phyloP scores from a whole-genome alignment of 2,113 vertebrate genomes.

The Phoenicopterus ruber region DNA sequence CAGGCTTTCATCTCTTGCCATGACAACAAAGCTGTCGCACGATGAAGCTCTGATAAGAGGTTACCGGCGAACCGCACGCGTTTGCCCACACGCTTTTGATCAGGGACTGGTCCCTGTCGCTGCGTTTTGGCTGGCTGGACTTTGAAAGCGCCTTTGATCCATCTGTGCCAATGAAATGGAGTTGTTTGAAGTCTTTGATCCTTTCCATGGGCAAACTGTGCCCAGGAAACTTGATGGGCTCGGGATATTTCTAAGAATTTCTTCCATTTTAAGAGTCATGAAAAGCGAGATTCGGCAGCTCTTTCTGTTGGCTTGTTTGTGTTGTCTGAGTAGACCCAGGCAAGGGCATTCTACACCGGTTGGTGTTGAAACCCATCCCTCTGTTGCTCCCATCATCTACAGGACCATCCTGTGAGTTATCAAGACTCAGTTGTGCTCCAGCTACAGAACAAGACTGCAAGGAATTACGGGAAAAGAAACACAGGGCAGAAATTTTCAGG shows the following conservation, averaged over 20 bases:
- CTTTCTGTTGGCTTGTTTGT: not conserved
- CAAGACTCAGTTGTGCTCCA: not conserved
- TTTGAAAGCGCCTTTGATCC: not conserved
- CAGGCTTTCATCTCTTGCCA: not conserved
- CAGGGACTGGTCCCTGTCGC: not conserved
- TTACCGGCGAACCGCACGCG: rapidly evolving
- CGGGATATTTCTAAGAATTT: not conserved
- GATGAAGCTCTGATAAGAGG: not conserved
- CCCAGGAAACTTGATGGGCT: not conserved
- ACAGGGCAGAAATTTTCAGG: not conserved
- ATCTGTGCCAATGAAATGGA: not conserved
- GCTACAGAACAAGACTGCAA: not conserved
- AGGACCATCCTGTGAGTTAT: not conserved
- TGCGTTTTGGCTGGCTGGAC: not conserved
- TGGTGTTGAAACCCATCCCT: not conserved
- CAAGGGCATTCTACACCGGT: not conserved
- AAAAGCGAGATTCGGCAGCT: not conserved
- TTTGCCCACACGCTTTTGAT: not conserved
- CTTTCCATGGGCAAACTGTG: not conserved
- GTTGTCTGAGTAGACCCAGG: not conserved
- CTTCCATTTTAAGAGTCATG: not conserved
- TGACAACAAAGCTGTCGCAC: not conserved
- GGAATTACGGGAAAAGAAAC: not conserved
- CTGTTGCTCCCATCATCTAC: not conserved
- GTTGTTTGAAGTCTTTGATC: not conserved